These are phyloP conservation scores for Drosophila hydei DNA, from an alignment of 1,140 invertebrate species.

Conservation along the genomic window DNA sequence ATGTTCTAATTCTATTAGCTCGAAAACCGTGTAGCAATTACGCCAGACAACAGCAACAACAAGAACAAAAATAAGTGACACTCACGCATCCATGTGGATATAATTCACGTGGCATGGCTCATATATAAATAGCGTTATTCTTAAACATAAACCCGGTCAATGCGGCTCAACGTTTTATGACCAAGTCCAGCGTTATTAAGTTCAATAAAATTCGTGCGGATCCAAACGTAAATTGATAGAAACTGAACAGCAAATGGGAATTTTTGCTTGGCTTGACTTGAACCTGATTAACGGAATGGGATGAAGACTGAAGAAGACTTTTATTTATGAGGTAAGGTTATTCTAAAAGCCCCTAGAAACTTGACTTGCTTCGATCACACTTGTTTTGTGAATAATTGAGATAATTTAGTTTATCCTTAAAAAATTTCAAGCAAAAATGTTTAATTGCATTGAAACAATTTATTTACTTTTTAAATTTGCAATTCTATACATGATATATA, in stretches of 20 bases:
- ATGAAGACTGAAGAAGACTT: not conserved
- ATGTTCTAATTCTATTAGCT: conserved; percentile 79
- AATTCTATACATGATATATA: no score
- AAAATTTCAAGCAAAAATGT: no score
- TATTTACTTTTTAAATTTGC: no score
- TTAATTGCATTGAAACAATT: no score
- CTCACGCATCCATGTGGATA: conserved; percentile 33
- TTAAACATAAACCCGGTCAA: conserved; percentile 16
- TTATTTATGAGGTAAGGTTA: no score
- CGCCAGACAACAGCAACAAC: conserved; percentile 42
- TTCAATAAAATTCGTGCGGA: conserved; percentile 41
- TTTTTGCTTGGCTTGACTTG: not conserved
- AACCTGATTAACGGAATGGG: not conserved
- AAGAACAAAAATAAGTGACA: conserved; percentile 23
- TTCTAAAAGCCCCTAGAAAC: no score
- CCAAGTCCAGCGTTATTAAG: conserved; percentile 29
- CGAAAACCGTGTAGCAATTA: conserved; percentile 70
- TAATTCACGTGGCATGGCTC: conserved; percentile 30
- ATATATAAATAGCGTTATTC: conserved; percentile 10
- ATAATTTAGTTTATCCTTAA: no score
- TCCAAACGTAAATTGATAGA: conserved; percentile 38
- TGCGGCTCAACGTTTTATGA: conserved; percentile 31
- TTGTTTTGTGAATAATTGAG: no score
- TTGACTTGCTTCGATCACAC: no score
- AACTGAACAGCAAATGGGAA: not conserved